Conservation (phyloP, 2,888 invertebrate genomes). For the Apamea anceps region DNA sequence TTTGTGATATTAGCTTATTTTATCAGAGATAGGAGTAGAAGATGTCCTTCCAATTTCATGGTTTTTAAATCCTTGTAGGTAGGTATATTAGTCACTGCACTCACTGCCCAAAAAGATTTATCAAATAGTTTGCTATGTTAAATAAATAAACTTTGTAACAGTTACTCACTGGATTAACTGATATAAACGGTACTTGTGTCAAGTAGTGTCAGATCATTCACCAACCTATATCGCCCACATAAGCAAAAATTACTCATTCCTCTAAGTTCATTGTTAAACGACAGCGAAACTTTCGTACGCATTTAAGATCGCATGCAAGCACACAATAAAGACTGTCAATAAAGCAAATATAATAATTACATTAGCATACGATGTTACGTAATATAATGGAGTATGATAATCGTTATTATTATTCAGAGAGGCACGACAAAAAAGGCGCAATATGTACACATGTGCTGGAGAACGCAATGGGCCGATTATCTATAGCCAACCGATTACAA, state of each 20-base stretch:
- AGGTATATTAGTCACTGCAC: conserved; percentile 4
- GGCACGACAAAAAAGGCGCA: conserved; percentile 68
- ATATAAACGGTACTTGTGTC: conserved; percentile 15
- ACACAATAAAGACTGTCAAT: conserved; percentile 31
- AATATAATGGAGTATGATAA: conserved; percentile 65
- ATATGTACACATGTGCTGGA: conserved; percentile 67
- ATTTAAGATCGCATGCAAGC: conserved; percentile 23
- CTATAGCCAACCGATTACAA: conserved; percentile 73
- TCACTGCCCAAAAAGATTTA: not conserved
- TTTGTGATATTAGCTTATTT: conserved; percentile 21
- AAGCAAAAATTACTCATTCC: conserved; percentile 7
- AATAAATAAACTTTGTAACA: conserved; percentile 17
- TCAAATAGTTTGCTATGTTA: conserved; percentile 5
- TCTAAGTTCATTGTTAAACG: conserved; percentile 1
- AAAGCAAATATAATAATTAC: conserved; percentile 51
- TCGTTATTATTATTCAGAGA: conserved; percentile 67
- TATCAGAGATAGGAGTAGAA: conserved; percentile 20
- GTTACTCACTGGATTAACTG: conserved; percentile 27
- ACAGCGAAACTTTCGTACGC: conserved; percentile 11
- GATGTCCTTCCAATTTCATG: conserved; percentile 42
- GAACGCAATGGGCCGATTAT: conserved; percentile 71
- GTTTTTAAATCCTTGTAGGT: conserved; percentile 7
- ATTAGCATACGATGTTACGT: conserved; percentile 67
- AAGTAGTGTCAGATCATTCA: conserved; percentile 7
- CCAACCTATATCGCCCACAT: conserved; percentile 4